These are phyloP conservation scores for Pseudorhiza aurosa DNA, from an alignment of 30 jellyfish, hydroid and myxozoan species.

Conservation along the genomic window DNA sequence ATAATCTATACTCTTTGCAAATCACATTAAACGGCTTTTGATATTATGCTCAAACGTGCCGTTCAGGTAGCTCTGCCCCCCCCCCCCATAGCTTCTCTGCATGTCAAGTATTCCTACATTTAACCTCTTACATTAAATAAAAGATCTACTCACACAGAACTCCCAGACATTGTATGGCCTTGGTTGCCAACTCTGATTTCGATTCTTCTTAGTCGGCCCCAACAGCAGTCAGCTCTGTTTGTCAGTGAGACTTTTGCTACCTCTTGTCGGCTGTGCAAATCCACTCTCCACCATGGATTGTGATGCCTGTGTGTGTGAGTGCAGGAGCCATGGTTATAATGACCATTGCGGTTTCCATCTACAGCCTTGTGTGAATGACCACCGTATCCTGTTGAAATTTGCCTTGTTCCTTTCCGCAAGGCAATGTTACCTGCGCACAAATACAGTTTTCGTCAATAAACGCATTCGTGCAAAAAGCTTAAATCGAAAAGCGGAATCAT, in stretches of 20 bases:
- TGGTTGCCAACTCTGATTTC: conserved; percentile 51
- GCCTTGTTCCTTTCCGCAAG: conserved; percentile 18
- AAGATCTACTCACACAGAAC: conserved; percentile 55
- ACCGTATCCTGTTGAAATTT: conserved; percentile 45
- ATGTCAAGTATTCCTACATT: too few relatives aligned
- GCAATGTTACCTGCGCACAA: conserved; percentile 49
- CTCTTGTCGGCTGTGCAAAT: conserved; percentile 11
- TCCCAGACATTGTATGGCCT: conserved; percentile 3
- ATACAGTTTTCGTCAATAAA: too few relatives aligned
- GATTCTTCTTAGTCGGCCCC: conserved; percentile 31
- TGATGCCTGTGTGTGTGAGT: conserved; percentile 36
- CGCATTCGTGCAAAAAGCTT: too few relatives aligned
- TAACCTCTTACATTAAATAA: too few relatives aligned
- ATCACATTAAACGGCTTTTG: too few relatives aligned
- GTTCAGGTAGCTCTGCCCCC: too few relatives aligned
- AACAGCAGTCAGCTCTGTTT: conserved; percentile 59
- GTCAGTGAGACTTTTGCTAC: conserved; percentile 5
- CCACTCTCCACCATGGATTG: conserved; percentile 68
- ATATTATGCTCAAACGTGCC: too few relatives aligned
- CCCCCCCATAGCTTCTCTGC: too few relatives aligned
- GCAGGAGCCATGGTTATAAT: conserved; percentile 26
- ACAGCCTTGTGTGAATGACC: conserved; percentile 44
- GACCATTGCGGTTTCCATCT: conserved; percentile 39
- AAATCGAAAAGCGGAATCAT: too few relatives aligned
- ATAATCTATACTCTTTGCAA: too few relatives aligned